Conservation (phyloP, 2,113 vertebrate genomes). For the Burhinus bistriatus region DNA sequence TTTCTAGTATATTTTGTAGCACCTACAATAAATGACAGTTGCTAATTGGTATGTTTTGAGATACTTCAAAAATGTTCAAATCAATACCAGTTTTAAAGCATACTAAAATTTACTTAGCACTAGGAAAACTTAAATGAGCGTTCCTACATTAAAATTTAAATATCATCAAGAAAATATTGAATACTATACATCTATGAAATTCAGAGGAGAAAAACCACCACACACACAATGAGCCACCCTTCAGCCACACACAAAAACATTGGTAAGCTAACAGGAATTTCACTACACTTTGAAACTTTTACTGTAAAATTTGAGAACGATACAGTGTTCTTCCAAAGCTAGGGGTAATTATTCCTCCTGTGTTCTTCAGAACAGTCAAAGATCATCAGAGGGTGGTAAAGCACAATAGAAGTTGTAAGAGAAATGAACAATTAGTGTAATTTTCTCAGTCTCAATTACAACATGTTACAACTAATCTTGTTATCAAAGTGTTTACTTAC, state of each 20-base stretch:
- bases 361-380: background rate
- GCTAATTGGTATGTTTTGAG: background rate
- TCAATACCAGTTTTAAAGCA: background rate
- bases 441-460: background rate
- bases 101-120: background rate
- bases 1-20: constrained; percentile 99
- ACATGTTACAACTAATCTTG: background rate
- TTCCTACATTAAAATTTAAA: background rate
- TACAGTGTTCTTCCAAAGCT: background rate
- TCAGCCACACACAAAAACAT: background rate
- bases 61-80: background rate
- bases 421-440: background rate
- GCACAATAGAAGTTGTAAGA: background rate
- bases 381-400: background rate
- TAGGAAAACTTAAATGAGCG: background rate
- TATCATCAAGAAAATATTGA: background rate
- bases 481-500: background rate
- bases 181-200: background rate
- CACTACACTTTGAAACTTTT: background rate
- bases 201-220: background rate
- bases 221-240: background rate
- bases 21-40: constrained; percentile 78
- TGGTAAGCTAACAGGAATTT: background rate
- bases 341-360: background rate
- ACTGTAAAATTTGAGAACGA: background rate